Percentiles rank a stretch among this genome's conserved stretches.
phyloP scores from a whole-genome alignment of 1,140 invertebrate species.

The Eueides isabella region DNA sequence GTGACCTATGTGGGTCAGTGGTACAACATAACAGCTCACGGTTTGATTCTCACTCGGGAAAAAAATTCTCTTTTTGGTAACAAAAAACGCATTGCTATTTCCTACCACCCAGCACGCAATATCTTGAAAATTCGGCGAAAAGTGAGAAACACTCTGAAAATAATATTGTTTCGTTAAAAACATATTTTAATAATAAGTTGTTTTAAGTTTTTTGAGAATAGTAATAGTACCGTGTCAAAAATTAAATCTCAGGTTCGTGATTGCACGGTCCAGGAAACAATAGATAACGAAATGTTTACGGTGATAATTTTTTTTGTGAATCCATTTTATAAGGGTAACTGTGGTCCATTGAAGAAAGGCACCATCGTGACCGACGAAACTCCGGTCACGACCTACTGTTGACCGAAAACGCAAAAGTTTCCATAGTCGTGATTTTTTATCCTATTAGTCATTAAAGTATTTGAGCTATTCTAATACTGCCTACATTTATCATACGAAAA shows the following conservation, averaged over 20 bases:
- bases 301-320: conserved; percentile 45
- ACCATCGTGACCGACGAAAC: conserved; percentile 53
- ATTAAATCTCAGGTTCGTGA: conserved; percentile 50
- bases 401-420: conserved; percentile 2
- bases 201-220: neutral
- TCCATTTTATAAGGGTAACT: conserved; percentile 43
- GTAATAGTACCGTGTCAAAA: neutral
- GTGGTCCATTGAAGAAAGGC: conserved; percentile 52
- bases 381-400: conserved; percentile 59
- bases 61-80: too few species aligned
- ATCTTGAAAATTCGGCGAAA: too few species aligned
- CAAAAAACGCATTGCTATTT: too few species aligned
- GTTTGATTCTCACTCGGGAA: too few species aligned
- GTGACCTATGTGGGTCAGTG: too few species aligned
- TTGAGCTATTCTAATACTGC: neutral
- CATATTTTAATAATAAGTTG: neutral
- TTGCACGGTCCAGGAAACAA: conserved; percentile 59
- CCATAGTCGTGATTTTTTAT: neutral
- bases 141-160: too few species aligned
- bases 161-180: too few species aligned
- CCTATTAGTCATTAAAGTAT: neutral
- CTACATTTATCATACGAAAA: neutral
- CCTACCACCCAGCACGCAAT: too few species aligned
- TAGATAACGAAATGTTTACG: conserved; percentile 14
- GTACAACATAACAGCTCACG: too few species aligned